Percentiles rank a stretch among this genome's conserved stretches.
These are phyloP conservation scores for Sialis lutaria DNA, from an alignment of 2,888 invertebrate genomes.

Conservation along the genomic window DNA sequence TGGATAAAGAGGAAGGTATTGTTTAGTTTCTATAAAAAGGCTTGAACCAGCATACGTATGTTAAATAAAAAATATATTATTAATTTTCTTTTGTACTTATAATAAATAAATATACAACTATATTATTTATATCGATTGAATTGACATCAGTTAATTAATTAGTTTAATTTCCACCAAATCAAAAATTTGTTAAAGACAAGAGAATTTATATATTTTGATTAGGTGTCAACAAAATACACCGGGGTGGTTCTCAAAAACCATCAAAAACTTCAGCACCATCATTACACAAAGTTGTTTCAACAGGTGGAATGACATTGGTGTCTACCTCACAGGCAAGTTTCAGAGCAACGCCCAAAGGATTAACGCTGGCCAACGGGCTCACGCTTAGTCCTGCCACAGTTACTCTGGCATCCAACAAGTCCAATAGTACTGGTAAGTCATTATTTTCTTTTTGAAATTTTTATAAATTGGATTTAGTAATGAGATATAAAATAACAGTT, in stretches of 20 bases:
- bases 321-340: not conserved
- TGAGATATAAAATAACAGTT: too few relatives aligned
- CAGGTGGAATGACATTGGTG: not conserved
- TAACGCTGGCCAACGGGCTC: constrained; percentile 2
- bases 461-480: too few relatives aligned
- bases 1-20: too few relatives aligned
- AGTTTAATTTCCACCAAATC: not conserved
- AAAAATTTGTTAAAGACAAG: not conserved
- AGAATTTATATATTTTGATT: not conserved
- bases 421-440: constrained; percentile 13
- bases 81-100: too few relatives aligned
- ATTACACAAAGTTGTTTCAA: constrained; percentile 3
- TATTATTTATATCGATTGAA: too few relatives aligned
- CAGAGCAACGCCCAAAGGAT: constrained; percentile 2
- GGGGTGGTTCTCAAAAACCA: not conserved
- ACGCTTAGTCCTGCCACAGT: constrained; percentile 2
- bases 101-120: too few relatives aligned
- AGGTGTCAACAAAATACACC: not conserved
- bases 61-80: too few relatives aligned
- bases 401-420: not conserved
- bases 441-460: too few relatives aligned
- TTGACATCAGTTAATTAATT: too few relatives aligned
- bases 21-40: too few relatives aligned
- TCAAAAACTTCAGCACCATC: not conserved
- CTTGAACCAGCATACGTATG: too few relatives aligned